A percentile compares a stretch with the other conserved stretches of the same genome.
phyloP scores from a whole-genome alignment of 2,113 vertebrate genomes.

The Gobio gobio region DNA sequence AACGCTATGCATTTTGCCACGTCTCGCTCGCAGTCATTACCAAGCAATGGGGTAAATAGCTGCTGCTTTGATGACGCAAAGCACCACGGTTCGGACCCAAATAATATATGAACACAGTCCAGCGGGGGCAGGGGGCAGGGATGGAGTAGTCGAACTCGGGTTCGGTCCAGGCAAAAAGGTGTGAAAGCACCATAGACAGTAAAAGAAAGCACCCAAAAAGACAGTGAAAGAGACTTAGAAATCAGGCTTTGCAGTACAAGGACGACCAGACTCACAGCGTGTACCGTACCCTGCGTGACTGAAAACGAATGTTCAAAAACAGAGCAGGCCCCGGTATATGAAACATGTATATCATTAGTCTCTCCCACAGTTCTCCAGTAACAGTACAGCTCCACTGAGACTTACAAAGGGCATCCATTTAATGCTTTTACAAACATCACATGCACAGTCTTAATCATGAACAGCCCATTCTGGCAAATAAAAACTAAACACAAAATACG shows the following conservation, averaged over 20 bases:
- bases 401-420: neutral
- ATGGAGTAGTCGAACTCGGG: too few relatives aligned
- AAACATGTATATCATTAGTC: neutral
- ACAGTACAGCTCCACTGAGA: neutral
- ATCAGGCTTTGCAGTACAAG: neutral
- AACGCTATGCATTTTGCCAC: too few relatives aligned
- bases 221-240: neutral
- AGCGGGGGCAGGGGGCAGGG: too few relatives aligned
- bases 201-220: too few relatives aligned
- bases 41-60: too few relatives aligned
- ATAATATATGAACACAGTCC: too few relatives aligned
- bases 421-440: constrained; percentile 1
- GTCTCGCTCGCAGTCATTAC: too few relatives aligned
- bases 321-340: too few relatives aligned
- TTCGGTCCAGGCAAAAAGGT: too few relatives aligned
- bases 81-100: too few relatives aligned
- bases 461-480: neutral
- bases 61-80: too few relatives aligned
- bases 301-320: constrained; percentile 26
- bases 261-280: neutral
- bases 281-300: neutral
- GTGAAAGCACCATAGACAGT: too few relatives aligned
- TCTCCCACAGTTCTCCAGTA: constrained; percentile 30
- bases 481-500: neutral
- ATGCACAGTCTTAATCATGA: neutral